Conservation (phyloP, 2,797 vertebrate species). For the Hippoglossus hippoglossus region DNA sequence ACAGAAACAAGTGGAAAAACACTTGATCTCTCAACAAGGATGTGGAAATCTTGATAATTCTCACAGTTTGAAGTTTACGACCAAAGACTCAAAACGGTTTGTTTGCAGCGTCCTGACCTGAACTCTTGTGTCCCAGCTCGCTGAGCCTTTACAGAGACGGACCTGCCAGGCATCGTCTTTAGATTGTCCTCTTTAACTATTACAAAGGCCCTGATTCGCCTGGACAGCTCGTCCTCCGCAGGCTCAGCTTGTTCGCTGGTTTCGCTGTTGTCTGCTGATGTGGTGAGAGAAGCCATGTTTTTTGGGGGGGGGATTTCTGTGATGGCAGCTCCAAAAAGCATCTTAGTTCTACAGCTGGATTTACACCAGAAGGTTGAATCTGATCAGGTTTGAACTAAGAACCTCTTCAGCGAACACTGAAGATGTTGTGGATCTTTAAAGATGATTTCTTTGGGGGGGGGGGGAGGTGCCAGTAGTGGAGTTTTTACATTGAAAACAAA, state of each 20-base stretch:
- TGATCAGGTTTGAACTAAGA: background rate
- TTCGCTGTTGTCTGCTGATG: background rate
- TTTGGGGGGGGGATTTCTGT: background rate
- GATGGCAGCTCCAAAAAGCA: slow-evolving; percentile 47
- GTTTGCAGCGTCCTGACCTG: slow-evolving; percentile 27
- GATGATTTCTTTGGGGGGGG: background rate
- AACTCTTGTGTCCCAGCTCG: slow-evolving; percentile 27
- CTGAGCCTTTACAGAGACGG: slow-evolving; percentile 61
- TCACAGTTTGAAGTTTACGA: too few species aligned
- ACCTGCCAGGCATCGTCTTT: slow-evolving; percentile 80
- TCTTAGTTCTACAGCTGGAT: slow-evolving; percentile 29
- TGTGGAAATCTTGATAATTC: too few species aligned
- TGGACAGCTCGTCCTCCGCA: slow-evolving; percentile 62
- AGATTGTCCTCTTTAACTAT: slow-evolving; percentile 87
- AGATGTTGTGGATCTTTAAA: background rate
- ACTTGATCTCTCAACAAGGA: too few species aligned
- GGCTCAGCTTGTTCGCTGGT: slow-evolving; percentile 44
- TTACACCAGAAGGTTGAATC: slow-evolving; percentile 25
- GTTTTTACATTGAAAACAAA: background rate
- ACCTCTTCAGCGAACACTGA: background rate
- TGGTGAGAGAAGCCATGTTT: background rate
- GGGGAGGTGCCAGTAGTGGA: too few species aligned
- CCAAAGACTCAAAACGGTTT: background rate
- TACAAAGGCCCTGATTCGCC: slow-evolving; percentile 85
- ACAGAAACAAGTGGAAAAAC: too few species aligned